phyloP scores from a whole-genome alignment of 1,140 invertebrate species.

The Drosophila mauritiana region DNA sequence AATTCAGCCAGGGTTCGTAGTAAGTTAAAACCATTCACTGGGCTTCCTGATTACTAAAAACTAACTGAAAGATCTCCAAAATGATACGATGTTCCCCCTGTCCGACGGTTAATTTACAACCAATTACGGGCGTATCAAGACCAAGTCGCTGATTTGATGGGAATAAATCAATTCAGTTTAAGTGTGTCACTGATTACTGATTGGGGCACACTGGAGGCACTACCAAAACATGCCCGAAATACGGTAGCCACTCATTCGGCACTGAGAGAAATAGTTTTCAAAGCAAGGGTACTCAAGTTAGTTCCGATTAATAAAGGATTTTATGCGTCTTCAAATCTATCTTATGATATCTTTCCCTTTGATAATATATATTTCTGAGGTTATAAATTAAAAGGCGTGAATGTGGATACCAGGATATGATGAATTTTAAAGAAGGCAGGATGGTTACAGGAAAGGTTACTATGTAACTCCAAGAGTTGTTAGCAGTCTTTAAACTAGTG shows the following conservation, averaged over 20 bases:
- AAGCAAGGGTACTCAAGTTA: too few relatives aligned
- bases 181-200: conserved; percentile 79
- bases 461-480: too few relatives aligned
- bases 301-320: too few relatives aligned
- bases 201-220: conserved; percentile 42
- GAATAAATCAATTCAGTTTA: conserved; percentile 83
- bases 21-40: neutral
- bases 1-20: neutral
- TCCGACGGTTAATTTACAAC: conserved; percentile 72
- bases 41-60: neutral
- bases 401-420: too few relatives aligned
- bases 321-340: too few relatives aligned
- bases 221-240: conserved; percentile 16
- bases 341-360: too few relatives aligned
- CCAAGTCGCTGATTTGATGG: conserved; percentile 73
- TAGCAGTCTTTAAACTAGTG: too few relatives aligned
- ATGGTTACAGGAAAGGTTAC: too few relatives aligned
- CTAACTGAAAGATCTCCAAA: conserved; percentile 14
- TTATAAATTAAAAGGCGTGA: too few relatives aligned
- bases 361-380: too few relatives aligned
- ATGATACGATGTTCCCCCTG: conserved; percentile 9
- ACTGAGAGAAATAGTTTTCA: conserved; percentile 8
- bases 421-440: too few relatives aligned
- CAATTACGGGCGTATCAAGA: conserved; percentile 75
- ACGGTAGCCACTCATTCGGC: conserved; percentile 2